Evolutionary conservation across 1,140 invertebrate species (phyloP).

Genomic region (Ostrea edulis): DNA sequence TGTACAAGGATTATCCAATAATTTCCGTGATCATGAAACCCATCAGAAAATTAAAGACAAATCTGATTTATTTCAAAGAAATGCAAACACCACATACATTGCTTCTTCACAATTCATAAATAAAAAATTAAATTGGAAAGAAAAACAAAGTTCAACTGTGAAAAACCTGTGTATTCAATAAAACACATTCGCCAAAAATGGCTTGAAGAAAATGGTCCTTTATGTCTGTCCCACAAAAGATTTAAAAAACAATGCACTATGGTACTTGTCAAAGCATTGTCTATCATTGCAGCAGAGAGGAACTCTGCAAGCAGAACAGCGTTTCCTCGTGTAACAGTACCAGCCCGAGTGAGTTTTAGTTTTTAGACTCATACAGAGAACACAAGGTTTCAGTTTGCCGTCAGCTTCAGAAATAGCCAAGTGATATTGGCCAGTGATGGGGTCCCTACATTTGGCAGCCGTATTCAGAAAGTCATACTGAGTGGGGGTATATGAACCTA

Average conservation of each 20-base stretch:
- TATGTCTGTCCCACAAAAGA: background rate
- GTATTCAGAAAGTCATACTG: conserved; percentile 10
- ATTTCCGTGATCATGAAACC: too few species aligned
- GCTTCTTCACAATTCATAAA: too few species aligned
- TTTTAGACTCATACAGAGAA: conserved; percentile 27
- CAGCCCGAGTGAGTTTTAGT: conserved; percentile 17
- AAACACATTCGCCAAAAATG: too few species aligned
- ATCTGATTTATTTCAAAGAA: too few species aligned
- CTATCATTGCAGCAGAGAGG: conserved; percentile 21
- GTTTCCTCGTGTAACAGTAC: conserved; percentile 15
- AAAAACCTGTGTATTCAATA: too few species aligned
- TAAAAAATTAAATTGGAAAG: too few species aligned
- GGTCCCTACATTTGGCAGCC: background rate
- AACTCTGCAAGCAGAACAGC: conserved; percentile 19
- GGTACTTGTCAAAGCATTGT: conserved; percentile 32
- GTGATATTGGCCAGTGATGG: conserved; percentile 1
- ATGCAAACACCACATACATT: too few species aligned
- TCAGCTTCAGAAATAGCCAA: background rate
- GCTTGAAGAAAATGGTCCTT: background rate
- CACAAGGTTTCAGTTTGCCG: conserved; percentile 31
- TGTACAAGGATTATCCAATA: too few species aligned
- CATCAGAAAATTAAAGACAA: too few species aligned
- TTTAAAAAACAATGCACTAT: background rate
- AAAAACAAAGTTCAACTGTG: too few species aligned
- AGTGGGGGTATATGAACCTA: background rate